A percentile compares a stretch with the other conserved stretches of the same genome.
Conservation (phyloP, 2,113 vertebrate genomes). For the Brachypodius melanocephalos region DNA sequence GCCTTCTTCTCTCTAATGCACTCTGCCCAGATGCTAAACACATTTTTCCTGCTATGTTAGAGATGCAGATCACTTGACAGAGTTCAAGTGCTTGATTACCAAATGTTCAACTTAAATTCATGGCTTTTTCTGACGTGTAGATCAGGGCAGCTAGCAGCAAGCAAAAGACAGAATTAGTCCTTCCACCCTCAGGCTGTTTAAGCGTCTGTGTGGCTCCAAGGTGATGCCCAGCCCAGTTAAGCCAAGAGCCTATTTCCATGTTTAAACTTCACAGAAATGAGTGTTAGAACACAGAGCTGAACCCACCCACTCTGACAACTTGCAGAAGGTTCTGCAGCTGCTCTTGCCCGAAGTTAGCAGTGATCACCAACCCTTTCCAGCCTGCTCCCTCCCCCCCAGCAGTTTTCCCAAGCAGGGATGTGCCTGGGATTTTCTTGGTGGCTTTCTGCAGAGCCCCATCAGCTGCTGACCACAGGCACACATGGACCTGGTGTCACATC, state of each 20-base stretch:
- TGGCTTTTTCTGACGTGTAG: background rate
- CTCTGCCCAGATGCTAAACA: background rate
- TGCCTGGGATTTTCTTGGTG: background rate
- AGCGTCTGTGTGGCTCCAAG: background rate
- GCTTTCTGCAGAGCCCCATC: background rate
- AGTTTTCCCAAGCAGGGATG: background rate
- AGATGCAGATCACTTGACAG: background rate
- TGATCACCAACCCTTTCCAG: background rate
- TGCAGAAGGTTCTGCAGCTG: background rate
- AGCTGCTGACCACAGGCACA: background rate
- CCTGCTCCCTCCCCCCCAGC: accelerated
- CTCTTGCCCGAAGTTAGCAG: background rate
- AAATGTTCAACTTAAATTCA: background rate
- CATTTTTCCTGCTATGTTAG: background rate
- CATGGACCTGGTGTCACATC: accelerated
- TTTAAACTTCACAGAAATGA: background rate
- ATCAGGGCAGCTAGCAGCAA: background rate
- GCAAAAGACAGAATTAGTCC: background rate
- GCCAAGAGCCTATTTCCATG: background rate
- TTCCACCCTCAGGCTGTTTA: background rate
- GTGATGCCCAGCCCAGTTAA: background rate
- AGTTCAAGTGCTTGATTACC: background rate
- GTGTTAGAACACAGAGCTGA: background rate
- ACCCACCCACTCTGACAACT: background rate
- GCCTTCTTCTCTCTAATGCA: background rate